phyloP scores from a whole-genome alignment of 2,797 vertebrate genomes.

The Atherinosoma microstoma region DNA sequence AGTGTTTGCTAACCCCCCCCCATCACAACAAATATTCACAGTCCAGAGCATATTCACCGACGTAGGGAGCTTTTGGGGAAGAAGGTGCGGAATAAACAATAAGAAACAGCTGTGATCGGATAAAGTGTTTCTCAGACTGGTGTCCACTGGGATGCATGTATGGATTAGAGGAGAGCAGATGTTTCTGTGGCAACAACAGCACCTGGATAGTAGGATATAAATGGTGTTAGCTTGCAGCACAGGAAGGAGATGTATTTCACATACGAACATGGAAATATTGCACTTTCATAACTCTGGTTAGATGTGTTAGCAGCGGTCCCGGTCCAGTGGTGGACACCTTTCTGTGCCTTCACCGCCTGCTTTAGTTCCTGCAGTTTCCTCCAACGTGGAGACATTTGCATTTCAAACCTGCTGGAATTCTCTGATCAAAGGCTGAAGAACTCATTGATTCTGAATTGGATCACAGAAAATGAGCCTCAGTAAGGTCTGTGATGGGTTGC shows the following conservation, averaged over 20 bases:
- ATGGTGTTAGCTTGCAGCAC: slow-evolving; percentile 15
- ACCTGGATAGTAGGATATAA: slow-evolving; percentile 31
- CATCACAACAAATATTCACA: slow-evolving; percentile 12
- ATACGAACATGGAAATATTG: neutral
- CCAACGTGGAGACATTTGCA: neutral
- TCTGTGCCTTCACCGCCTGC: neutral
- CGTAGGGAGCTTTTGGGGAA: slow-evolving; percentile 42
- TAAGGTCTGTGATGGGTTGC: neutral
- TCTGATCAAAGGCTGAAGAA: neutral
- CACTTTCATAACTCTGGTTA: neutral
- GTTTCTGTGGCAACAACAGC: slow-evolving; percentile 22
- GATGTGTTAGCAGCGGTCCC: neutral
- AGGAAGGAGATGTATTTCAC: neutral
- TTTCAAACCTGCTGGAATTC: neutral
- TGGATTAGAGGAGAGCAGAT: slow-evolving; percentile 23
- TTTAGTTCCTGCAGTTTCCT: neutral
- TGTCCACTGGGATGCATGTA: slow-evolving; percentile 39
- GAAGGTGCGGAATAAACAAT: slow-evolving; percentile 50
- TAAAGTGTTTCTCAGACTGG: slow-evolving; percentile 41
- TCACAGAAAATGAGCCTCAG: neutral
- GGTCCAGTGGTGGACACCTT: neutral
- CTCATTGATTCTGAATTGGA: neutral
- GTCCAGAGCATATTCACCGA: slow-evolving; percentile 36
- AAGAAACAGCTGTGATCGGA: slow-evolving; percentile 48
- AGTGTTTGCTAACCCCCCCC: slow-evolving; percentile 50